Evolutionary conservation across 2,113 vertebrate species (phyloP).

Genomic region (Chionis minor): DNA sequence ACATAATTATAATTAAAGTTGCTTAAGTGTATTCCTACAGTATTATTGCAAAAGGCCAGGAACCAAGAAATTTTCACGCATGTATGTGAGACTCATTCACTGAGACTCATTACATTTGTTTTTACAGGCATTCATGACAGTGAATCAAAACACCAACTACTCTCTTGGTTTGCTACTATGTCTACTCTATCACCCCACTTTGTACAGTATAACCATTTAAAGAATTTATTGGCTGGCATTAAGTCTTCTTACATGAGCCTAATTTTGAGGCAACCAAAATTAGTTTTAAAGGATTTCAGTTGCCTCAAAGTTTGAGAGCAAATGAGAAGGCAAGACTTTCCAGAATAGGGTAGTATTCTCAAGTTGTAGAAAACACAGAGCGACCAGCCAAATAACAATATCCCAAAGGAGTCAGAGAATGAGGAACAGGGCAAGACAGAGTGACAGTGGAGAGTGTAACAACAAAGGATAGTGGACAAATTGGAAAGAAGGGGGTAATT

Average conservation of each 20-base stretch:
- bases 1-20: background rate
- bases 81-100: background rate
- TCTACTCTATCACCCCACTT: background rate
- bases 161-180: background rate
- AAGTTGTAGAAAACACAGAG: background rate
- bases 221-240: background rate
- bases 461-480: background rate
- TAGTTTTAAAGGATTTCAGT: background rate
- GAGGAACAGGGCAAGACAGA: background rate
- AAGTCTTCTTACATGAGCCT: background rate
- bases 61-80: background rate
- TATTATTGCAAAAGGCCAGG: background rate
- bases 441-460: background rate
- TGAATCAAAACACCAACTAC: background rate
- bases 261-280: background rate
- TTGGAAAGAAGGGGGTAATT: background rate
- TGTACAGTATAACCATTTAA: background rate
- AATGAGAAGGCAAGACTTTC: background rate
- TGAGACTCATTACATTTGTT: background rate
- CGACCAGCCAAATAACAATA: background rate
- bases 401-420: background rate
- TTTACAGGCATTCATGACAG: background rate
- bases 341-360: background rate
- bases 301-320: background rate
- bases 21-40: background rate